Percentiles rank a stretch among this genome's conserved stretches.
Evolutionary conservation across 1,140 invertebrate species (phyloP).

Genomic region (Neodiprion pinetum): DNA sequence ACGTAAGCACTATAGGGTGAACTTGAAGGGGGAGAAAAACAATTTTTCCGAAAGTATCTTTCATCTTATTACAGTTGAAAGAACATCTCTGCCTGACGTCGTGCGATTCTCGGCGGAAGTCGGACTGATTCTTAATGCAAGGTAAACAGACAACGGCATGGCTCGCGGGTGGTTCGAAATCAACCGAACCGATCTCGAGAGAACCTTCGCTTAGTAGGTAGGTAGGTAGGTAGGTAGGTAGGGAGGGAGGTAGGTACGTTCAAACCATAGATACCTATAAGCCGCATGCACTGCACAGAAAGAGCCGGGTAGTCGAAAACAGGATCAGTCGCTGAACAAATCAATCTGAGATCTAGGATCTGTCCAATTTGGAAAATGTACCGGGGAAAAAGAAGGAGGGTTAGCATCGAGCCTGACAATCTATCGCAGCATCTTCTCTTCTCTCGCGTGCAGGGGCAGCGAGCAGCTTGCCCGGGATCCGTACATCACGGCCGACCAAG

Average conservation of each 20-base stretch:
- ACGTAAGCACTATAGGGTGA: background rate
- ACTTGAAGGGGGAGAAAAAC: background rate
- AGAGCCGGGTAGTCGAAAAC: background rate
- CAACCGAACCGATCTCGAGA: slow-evolving; percentile 34
- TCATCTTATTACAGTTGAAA: slow-evolving; percentile 4
- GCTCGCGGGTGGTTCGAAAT: slow-evolving; percentile 30
- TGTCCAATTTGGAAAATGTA: slow-evolving; percentile 38
- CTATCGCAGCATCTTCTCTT: slow-evolving; percentile 13
- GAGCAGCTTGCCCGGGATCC: background rate
- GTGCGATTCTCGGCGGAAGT: slow-evolving; percentile 25
- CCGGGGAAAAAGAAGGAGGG: slow-evolving; percentile 28
- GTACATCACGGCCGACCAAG: background rate
- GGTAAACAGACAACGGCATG: slow-evolving; percentile 34
- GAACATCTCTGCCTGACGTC: background rate
- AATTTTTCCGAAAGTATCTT: background rate
- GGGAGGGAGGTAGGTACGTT: too few relatives aligned
- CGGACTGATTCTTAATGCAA: slow-evolving; percentile 38
- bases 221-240: too few relatives aligned
- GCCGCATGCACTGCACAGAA: slow-evolving; percentile 15
- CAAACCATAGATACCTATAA: background rate
- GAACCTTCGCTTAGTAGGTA: too few relatives aligned
- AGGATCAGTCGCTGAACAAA: slow-evolving; percentile 29
- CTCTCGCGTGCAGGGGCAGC: background rate
- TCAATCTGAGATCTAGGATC: slow-evolving; percentile 37
- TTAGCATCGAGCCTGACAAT: slow-evolving; percentile 12